Percentiles rank a stretch among this genome's conserved stretches.
These are phyloP conservation scores for Dendronephthya gigantea DNA, from an alignment of 64 coral and sea anemone species.

Conservation along the genomic window DNA sequence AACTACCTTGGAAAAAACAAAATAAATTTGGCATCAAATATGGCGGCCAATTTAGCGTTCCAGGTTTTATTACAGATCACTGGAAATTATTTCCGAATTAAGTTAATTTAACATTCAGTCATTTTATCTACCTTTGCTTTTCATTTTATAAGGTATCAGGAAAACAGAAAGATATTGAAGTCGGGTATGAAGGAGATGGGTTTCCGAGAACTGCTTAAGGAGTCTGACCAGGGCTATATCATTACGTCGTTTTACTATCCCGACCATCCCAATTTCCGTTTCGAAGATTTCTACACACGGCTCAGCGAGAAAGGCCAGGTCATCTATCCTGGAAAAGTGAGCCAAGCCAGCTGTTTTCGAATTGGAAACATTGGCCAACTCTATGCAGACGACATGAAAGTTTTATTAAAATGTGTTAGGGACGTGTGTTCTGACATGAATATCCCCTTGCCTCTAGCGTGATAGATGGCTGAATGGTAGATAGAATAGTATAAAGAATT, in stretches of 20 bases:
- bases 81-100: no score
- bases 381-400: slow-evolving; percentile 75
- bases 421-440: slow-evolving; percentile 66
- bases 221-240: slow-evolving; percentile 86
- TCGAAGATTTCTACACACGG: slow-evolving; percentile 79
- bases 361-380: slow-evolving; percentile 89
- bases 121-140: no score
- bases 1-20: no score
- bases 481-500: neutral
- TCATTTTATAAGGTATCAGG: slow-evolving; percentile 55
- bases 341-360: slow-evolving; percentile 66
- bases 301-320: slow-evolving; percentile 80
- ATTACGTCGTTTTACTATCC: slow-evolving; percentile 85
- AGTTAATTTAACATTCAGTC: no score
- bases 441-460: slow-evolving; percentile 43
- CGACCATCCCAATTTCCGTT: slow-evolving; percentile 69
- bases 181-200: slow-evolving; percentile 82
- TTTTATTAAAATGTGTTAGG: slow-evolving; percentile 64
- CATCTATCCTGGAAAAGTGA: slow-evolving; percentile 88
- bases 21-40: no score
- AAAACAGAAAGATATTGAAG: slow-evolving; percentile 81
- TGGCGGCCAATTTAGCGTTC: no score
- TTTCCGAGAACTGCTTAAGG: slow-evolving; percentile 72
- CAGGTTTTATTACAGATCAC: no score
- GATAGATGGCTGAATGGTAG: neutral